phyloP scores from a whole-genome alignment of 2,797 vertebrate genomes.

The Falco biarmicus region DNA sequence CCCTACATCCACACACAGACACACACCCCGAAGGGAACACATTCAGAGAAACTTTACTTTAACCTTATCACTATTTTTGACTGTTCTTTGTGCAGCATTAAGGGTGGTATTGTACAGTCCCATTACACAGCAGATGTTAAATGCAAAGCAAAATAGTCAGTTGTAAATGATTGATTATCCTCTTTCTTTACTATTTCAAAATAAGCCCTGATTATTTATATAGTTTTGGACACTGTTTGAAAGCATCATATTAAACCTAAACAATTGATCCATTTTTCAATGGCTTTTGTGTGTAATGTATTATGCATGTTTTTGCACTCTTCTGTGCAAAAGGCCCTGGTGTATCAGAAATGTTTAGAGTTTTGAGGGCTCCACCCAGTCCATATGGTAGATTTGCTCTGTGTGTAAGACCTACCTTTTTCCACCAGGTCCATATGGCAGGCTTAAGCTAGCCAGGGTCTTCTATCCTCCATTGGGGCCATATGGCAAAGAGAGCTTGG shows the following conservation, averaged over 20 bases:
- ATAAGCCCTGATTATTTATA: slow-evolving; percentile 84
- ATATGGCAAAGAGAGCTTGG: slow-evolving; percentile 77
- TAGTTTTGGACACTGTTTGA: slow-evolving; percentile 79
- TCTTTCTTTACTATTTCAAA: slow-evolving; percentile 81
- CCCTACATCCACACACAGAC: too few relatives aligned
- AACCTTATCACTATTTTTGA: slow-evolving; percentile 60
- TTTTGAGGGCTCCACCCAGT: slow-evolving; percentile 73
- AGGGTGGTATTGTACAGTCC: slow-evolving; percentile 67
- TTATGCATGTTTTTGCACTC: slow-evolving; percentile 79
- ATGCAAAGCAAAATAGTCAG: slow-evolving; percentile 84
- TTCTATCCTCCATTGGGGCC: slow-evolving; percentile 79
- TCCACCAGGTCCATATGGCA: slow-evolving; percentile 81
- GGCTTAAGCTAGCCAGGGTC: slow-evolving; percentile 75
- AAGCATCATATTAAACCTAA: slow-evolving; percentile 82
- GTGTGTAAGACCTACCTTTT: slow-evolving; percentile 76
- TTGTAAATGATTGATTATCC: slow-evolving; percentile 85
- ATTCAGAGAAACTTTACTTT: slow-evolving; percentile 65
- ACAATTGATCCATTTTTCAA: slow-evolving; percentile 82
- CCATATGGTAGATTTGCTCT: slow-evolving; percentile 81
- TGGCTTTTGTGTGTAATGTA: slow-evolving; percentile 73
- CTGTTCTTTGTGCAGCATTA: slow-evolving; percentile 66
- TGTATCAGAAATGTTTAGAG: slow-evolving; percentile 72
- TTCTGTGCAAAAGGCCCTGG: slow-evolving; percentile 70
- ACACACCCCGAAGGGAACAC: neutral
- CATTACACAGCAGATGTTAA: slow-evolving; percentile 82